Evolutionary conservation across 2,888 invertebrate genomes (phyloP), one percentile per base, ranked within the genome.

Genomic region (Heliothis peltigera): DNA sequence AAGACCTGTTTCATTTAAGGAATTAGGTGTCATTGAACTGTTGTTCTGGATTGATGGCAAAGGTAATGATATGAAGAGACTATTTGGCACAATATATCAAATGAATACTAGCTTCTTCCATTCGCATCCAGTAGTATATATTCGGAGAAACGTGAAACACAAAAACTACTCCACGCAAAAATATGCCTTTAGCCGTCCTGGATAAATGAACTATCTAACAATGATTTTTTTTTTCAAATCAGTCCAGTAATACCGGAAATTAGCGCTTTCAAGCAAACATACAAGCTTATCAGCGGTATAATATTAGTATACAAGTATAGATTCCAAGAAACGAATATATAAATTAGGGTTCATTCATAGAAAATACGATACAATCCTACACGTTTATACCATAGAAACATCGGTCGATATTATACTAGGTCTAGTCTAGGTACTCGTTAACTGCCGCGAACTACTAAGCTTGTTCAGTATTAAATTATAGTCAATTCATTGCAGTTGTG

Each of bases 251-350:
- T n/a, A n/a, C n/a, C n/a, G n/a, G n/a, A n/a, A n/a, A n/a, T n/a
- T n/a, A n/a, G n/a, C n/a, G n/a, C n/a, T n/a, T n/a, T n/a, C n/a
- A n/a, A n/a, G n/a, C n/a, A n/a, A n/a, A n/a, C n/a, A n/a, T n/a
- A n/a, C n/a, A n/a, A n/a, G n/a, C n/a, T n/a, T n/a, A n/a, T n/a
- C n/a, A n/a, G n/a, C n/a, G n/a, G n/a, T n/a, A n/a, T n/a, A n/a
- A n/a, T n/a, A n/a, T n/a, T n/a, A n/a, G n/a, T n/a, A n/a, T n/a
- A n/a, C n/a, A n/a, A n/a, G n/a, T n/a, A n/a, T n/a, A 12, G 42
- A 15, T 57, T 71, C 66, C 57, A 71, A 66, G 60, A 66, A 72
- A 54, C 46, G 35, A 44, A 4, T 39, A 42, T 32, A 49, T 60
- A 25, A 60, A 39, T n/a, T 17, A 6, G 21, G n/a, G 35, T 47